Conservation (phyloP, 2,113 vertebrate species). For the Actenoides hombroni region DNA sequence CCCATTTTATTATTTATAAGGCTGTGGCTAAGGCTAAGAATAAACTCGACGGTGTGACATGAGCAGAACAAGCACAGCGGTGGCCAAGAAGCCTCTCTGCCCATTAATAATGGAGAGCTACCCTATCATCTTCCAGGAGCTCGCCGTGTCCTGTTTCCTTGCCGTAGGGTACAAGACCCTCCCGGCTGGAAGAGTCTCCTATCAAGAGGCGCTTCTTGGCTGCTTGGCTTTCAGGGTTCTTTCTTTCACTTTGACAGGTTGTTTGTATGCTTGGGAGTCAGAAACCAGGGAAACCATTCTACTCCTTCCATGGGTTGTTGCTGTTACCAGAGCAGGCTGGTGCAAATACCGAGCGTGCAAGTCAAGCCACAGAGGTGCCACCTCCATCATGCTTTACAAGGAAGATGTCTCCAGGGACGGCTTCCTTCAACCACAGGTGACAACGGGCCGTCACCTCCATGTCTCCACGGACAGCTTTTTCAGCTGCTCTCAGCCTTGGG, state of each 20-base stretch:
- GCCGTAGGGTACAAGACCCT: neutral
- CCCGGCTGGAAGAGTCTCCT: neutral
- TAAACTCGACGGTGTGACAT: constrained; percentile 68
- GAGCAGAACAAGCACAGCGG: constrained; percentile 63
- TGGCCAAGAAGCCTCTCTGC: constrained; percentile 12
- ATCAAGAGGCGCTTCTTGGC: neutral
- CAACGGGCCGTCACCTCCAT: neutral
- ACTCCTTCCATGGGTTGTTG: neutral
- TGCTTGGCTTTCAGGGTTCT: neutral
- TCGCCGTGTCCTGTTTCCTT: neutral
- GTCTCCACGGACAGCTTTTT: neutral
- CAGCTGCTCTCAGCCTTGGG: neutral
- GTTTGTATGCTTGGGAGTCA: neutral
- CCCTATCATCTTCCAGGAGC: constrained; percentile 64
- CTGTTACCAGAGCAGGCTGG: neutral
- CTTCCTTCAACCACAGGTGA: neutral
- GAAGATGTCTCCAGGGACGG: neutral
- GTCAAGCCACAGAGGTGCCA: neutral
- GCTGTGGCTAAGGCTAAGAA: constrained; percentile 63
- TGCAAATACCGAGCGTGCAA: neutral
- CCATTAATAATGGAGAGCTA: constrained; percentile 81
- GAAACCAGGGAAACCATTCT: neutral
- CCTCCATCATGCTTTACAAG: neutral
- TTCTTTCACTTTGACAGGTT: neutral
- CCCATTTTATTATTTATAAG: constrained; percentile 72